These are phyloP conservation scores for Scaptomyza caliginosa DNA, from an alignment of 2,888 invertebrate species.

Conservation along the genomic window DNA sequence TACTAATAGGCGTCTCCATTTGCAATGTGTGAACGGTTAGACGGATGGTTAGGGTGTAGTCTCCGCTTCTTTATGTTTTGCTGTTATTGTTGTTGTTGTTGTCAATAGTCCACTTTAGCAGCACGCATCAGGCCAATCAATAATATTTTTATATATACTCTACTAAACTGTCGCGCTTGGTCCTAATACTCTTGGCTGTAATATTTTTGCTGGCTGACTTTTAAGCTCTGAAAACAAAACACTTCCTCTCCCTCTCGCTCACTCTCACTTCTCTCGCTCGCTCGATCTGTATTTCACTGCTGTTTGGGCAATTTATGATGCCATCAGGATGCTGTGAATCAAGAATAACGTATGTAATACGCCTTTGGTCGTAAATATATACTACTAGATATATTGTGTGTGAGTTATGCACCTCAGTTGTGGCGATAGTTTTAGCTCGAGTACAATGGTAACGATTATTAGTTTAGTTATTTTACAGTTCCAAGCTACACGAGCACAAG, in stretches of 20 bases:
- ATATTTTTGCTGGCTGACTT: conserved; percentile 29
- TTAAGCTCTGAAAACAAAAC: conserved; percentile 20
- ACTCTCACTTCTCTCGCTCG: not conserved
- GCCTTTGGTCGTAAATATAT: not conserved
- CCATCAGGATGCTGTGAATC: conserved; percentile 1
- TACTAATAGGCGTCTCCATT: conserved; percentile 55
- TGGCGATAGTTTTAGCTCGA: too few relatives aligned
- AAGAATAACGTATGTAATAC: conserved; percentile 6
- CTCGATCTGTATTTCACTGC: not conserved
- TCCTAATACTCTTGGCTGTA: conserved; percentile 47
- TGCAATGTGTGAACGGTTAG: conserved; percentile 14
- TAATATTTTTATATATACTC: conserved; percentile 56
- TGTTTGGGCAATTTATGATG: conserved; percentile 36
- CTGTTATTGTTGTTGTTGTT: too few relatives aligned
- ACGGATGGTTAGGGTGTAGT: not conserved
- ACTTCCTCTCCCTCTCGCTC: not conserved
- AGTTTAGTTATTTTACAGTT: too few relatives aligned
- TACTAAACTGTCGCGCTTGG: conserved; percentile 43
- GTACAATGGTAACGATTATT: too few relatives aligned
- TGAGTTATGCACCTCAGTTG: not conserved
- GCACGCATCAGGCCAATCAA: conserved; percentile 43
- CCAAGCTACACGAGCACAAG: too few relatives aligned
- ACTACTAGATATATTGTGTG: not conserved
- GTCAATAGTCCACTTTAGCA: not conserved
- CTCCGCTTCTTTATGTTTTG: too few relatives aligned